Conservation (phyloP, 2,888 invertebrate genomes). For the Ptilodon capucinus region DNA sequence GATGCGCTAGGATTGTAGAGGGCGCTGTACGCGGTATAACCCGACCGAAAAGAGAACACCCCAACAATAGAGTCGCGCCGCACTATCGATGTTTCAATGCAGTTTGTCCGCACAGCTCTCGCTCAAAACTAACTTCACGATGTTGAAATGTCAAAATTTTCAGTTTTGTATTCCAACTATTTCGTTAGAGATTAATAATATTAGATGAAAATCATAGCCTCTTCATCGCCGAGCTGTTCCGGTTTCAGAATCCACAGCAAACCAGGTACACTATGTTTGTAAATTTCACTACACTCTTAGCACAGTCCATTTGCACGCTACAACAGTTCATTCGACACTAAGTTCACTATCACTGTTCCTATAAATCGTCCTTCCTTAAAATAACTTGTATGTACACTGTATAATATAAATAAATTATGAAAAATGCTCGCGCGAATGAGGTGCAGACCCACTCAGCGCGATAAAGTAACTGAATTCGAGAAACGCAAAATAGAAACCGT, state of each 20-base stretch:
- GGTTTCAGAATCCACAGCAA: conserved; percentile 51
- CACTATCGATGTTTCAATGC: conserved; percentile 36
- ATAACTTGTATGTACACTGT: conserved; percentile 61
- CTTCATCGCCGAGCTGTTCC: conserved; percentile 43
- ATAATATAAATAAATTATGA: conserved; percentile 65
- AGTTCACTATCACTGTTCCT: conserved; percentile 54
- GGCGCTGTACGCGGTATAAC: conserved; percentile 55
- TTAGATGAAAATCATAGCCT: conserved; percentile 57
- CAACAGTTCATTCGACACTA: conserved; percentile 50
- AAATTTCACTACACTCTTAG: conserved; percentile 61
- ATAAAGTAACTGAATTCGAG: conserved; percentile 74
- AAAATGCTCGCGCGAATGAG: conserved; percentile 68
- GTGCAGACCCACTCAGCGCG: conserved; percentile 61
- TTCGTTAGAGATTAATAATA: conserved; percentile 33
- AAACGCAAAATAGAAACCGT: conserved; percentile 82
- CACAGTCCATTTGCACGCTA: conserved; percentile 55
- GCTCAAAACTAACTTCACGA: conserved; percentile 64
- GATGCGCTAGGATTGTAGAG: conserved; percentile 53
- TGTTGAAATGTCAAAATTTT: conserved; percentile 63
- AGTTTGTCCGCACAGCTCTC: conserved; percentile 45
- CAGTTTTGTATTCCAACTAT: conserved; percentile 46
- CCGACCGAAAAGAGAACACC: conserved; percentile 41
- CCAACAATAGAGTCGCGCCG: conserved; percentile 25
- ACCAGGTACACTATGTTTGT: conserved; percentile 52
- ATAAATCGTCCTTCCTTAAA: conserved; percentile 47